Evolutionary conservation across 2,888 invertebrate genomes (phyloP).

Genomic region (Cantharis lateralis): DNA sequence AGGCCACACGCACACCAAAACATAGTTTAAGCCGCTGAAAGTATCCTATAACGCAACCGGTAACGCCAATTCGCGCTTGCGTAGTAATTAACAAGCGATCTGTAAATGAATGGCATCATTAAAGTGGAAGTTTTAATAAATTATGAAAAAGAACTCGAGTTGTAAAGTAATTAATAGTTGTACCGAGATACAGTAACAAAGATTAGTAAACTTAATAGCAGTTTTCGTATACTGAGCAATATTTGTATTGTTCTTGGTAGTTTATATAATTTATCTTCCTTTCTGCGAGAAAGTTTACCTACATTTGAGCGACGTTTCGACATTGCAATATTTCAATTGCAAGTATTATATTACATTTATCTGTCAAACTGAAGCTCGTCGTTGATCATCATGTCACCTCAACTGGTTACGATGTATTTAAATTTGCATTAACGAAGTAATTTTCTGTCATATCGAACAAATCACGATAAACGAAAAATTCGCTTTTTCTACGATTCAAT

Average conservation of each 20-base stretch:
- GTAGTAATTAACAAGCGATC: neutral
- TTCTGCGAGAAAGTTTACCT: constrained; percentile 11
- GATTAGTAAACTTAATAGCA: neutral
- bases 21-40: too few relatives aligned
- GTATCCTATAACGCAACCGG: too few relatives aligned
- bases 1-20: neutral
- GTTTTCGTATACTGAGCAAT: neutral
- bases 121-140: neutral
- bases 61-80: too few relatives aligned
- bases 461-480: constrained; percentile 10
- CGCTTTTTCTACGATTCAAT: neutral
- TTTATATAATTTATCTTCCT: constrained; percentile 17
- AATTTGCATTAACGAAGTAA: constrained; percentile 14
- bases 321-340: constrained; percentile 23
- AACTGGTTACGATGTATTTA: constrained; percentile 16
- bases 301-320: constrained; percentile 19
- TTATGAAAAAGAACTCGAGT: neutral
- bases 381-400: constrained; percentile 21
- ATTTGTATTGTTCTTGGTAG: neutral
- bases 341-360: constrained; percentile 18
- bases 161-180: neutral
- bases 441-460: constrained; percentile 15
- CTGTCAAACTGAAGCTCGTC: constrained; percentile 16
- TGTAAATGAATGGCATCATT: neutral
- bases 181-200: neutral